These are phyloP conservation scores for Penaeus vannamei DNA, from an alignment of 1,140 invertebrate genomes.

Conservation along the genomic window DNA sequence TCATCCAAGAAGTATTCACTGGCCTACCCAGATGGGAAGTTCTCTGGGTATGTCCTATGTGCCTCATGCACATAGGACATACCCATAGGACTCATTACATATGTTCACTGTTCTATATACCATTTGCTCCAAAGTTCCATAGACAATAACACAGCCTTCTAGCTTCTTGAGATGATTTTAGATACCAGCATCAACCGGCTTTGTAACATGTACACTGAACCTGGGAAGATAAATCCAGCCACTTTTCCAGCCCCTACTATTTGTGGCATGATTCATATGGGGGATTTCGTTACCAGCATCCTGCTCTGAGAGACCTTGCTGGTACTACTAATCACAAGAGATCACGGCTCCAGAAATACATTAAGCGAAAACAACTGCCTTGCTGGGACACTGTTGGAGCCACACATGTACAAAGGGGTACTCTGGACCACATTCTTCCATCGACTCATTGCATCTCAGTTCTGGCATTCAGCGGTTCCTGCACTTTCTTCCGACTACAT, in stretches of 20 bases:
- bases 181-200: not conserved
- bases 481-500: not conserved
- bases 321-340: not conserved
- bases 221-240: not conserved
- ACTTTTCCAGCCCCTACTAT: constrained; percentile 1
- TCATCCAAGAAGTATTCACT: not conserved
- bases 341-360: not conserved
- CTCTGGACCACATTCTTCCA: not conserved
- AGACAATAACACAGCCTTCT: no score
- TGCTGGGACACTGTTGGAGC: not conserved
- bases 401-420: not conserved
- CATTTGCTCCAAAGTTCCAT: not conserved
- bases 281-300: not conserved
- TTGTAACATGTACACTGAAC: not conserved
- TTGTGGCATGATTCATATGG: not conserved
- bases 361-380: not conserved
- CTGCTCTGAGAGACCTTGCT: no score
- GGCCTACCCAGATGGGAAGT: not conserved
- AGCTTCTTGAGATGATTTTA: not conserved
- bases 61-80: not conserved
- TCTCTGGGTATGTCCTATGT: not conserved
- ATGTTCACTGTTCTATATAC: not conserved
- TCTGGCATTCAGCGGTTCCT: not conserved
- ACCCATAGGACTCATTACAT: not conserved
- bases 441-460: not conserved